Base-by-base conservation (phyloP, 2,888 invertebrate genomes). In the Agonopterix subpropinquella region DNA sequence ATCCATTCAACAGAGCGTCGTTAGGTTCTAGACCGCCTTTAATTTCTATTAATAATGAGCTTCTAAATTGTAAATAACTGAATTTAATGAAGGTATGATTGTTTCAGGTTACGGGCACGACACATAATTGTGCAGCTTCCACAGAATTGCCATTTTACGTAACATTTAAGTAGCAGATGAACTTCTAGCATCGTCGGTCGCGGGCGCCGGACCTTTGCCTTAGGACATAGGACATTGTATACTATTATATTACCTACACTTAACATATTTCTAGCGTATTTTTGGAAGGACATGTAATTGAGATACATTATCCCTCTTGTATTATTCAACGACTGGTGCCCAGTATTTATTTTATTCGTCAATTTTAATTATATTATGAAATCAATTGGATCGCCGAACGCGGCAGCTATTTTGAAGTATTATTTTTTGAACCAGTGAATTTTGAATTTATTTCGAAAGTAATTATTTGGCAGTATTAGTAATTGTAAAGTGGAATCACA, bases 131-230 rank as follows among this genome's bases (percentile, higher is more conserved):
- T 70, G 82, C 83, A 76, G 83, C 83, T 82, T 82, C 83, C 83
- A 82, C 82, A 69, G 70, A 78, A 80, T 81, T 81, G 83, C 84
- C 85, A 84, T 82, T 80, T 74, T 49, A 75, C 71, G 70, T 78
- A 69, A 73, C 64, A 58, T 54, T 64, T 67, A 69, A 60, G 67
- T 72, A 65, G 67, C 63, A 57, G 64, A 58, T 53, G 57, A 54
- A 54, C 57, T 57, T 53, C 61, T 28, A 28, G 28, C 28, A 28
- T 28, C 43, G 36, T 41, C 45, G 48, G 43, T 45, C 36, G 43
- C 53, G 53, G 37, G 18, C 18, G 28, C 8, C 45, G 35, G 11
- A 35, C 42, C 37, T 50, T 58, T 56, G 72, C 75, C 74, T 67
- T 80, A 81, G 79, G 57, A 62, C 62, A 56, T 81, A 84, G 71